These are phyloP conservation scores for Anastrepha ludens DNA, from an alignment of 1,140 invertebrate species.

Conservation along the genomic window DNA sequence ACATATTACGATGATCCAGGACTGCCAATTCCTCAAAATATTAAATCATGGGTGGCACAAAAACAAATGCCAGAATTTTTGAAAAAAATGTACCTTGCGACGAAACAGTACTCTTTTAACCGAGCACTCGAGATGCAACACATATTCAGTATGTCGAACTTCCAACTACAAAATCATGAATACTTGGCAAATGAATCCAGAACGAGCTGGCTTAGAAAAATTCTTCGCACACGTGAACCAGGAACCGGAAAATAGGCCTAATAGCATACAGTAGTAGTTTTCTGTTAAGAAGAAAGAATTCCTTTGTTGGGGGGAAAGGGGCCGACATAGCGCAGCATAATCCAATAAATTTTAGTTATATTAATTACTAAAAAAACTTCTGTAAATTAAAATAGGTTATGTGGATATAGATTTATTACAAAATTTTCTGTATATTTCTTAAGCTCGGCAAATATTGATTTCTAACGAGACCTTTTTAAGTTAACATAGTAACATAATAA, in stretches of 20 bases:
- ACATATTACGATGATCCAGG: slow-evolving; percentile 93
- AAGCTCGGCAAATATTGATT: not conserved
- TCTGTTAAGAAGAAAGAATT: slow-evolving; percentile 13
- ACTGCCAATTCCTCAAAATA: slow-evolving; percentile 80
- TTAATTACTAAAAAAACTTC: not conserved
- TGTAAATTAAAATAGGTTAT: not conserved
- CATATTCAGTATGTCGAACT: slow-evolving; percentile 63
- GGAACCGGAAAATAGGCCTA: not conserved
- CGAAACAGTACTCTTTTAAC: slow-evolving; percentile 69
- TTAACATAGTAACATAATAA: not conserved
- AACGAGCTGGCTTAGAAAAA: slow-evolving; percentile 64
- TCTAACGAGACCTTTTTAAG: not conserved
- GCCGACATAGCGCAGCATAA: not conserved
- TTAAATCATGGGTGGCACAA: slow-evolving; percentile 81
- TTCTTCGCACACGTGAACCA: slow-evolving; percentile 34
- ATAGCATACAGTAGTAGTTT: not conserved
- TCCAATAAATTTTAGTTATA: not conserved
- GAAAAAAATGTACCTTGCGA: slow-evolving; percentile 71
- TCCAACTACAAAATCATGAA: slow-evolving; percentile 65
- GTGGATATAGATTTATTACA: not conserved
- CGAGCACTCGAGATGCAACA: slow-evolving; percentile 69
- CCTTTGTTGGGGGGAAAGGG: not conserved
- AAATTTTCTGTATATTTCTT: not conserved
- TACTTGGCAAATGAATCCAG: slow-evolving; percentile 68
- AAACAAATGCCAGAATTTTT: slow-evolving; percentile 74